phyloP scores from a whole-genome alignment of 2,888 invertebrate species.

The Drosophila merina region DNA sequence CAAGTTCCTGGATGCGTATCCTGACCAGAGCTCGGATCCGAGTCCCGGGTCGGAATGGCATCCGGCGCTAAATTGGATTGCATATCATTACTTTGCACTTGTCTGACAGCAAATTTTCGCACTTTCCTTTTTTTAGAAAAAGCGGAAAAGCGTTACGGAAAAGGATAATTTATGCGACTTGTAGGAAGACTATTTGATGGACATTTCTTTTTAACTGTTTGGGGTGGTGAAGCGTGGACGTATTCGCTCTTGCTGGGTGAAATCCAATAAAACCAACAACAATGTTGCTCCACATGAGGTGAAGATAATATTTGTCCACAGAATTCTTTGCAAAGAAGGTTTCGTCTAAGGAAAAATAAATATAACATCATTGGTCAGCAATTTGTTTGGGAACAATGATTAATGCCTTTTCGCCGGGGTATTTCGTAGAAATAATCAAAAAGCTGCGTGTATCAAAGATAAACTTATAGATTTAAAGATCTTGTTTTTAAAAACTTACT shows the following conservation, averaged over 20 bases:
- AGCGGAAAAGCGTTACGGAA: conserved; percentile 31
- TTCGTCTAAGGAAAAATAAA: conserved; percentile 54
- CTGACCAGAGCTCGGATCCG: conserved; percentile 42
- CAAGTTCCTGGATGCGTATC: conserved; percentile 66
- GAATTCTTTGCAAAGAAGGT: conserved; percentile 25
- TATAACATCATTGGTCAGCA: conserved; percentile 81
- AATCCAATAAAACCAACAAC: conserved; percentile 72
- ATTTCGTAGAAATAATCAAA: background rate
- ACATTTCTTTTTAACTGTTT: conserved; percentile 65
- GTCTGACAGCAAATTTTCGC: conserved; percentile 70
- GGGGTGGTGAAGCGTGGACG: conserved; percentile 33
- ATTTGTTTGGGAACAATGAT: conserved; percentile 77
- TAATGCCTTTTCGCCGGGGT: conserved; percentile 43
- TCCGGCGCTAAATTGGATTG: conserved; percentile 71
- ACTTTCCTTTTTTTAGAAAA: conserved; percentile 48
- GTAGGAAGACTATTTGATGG: conserved; percentile 69
- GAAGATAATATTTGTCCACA: conserved; percentile 62
- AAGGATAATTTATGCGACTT: conserved; percentile 77
- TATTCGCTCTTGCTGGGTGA: conserved; percentile 40
- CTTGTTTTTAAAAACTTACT: too few relatives aligned
- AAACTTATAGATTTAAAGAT: too few relatives aligned
- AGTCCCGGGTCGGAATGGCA: conserved; percentile 32
- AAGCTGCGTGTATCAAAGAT: conserved; percentile 63
- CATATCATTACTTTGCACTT: conserved; percentile 79
- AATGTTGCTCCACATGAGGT: conserved; percentile 51